These are phyloP conservation scores for Tenthredo amoena DNA, from an alignment of 2,888 invertebrate genomes.

Conservation along the genomic window DNA sequence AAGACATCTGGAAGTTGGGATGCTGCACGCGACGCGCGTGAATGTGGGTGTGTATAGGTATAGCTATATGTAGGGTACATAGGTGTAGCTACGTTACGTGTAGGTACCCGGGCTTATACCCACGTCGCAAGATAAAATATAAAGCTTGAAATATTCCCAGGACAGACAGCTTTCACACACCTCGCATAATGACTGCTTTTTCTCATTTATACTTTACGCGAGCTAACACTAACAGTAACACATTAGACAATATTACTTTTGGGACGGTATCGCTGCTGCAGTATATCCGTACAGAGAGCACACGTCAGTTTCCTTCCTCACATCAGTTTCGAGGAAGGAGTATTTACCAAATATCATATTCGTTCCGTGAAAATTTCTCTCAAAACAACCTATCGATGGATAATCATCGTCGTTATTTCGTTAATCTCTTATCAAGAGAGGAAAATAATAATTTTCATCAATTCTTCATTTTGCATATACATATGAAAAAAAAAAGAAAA, in stretches of 20 bases:
- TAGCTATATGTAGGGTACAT: too few relatives aligned
- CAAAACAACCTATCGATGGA: neutral
- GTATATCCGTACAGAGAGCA: neutral
- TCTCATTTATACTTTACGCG: conserved; percentile 56
- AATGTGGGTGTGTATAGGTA: neutral
- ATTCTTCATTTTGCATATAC: too few relatives aligned
- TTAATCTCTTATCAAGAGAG: neutral
- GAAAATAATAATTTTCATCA: too few relatives aligned
- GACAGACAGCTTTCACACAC: conserved; percentile 65
- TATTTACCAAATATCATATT: neutral
- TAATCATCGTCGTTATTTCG: neutral
- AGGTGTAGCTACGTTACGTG: neutral
- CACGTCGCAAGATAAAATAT: conserved; percentile 19
- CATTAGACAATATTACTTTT: conserved; percentile 70
- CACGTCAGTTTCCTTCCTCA: neutral
- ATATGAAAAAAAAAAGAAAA: neutral
- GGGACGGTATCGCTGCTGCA: conserved; percentile 60
- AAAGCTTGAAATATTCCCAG: conserved; percentile 59
- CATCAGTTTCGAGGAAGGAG: neutral
- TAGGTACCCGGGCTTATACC: neutral
- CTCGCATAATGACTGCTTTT: conserved; percentile 63
- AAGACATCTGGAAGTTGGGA: neutral
- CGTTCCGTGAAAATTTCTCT: too few relatives aligned
- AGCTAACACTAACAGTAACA: conserved; percentile 58
- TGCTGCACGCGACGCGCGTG: neutral